A percentile compares a stretch with the other conserved stretches of the same genome.
Conservation (phyloP, 2,888 invertebrate genomes). For the Pimpla rufipes region DNA sequence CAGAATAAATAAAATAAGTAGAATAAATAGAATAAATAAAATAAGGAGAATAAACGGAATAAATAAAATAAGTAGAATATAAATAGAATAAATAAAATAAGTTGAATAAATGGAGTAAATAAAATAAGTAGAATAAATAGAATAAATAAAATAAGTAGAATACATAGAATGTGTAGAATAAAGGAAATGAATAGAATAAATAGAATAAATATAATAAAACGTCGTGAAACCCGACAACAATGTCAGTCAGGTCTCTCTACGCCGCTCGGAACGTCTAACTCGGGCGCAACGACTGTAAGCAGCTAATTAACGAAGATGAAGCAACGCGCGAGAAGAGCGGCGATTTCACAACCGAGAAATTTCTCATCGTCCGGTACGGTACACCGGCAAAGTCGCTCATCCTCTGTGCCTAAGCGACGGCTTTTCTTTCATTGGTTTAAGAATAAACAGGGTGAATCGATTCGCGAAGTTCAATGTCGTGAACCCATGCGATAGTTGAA, state of each 20-base stretch:
- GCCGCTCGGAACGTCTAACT: conserved; percentile 9
- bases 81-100: no score
- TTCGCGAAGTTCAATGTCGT: conserved; percentile 74
- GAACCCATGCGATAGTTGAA: conserved; percentile 73
- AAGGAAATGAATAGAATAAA: conserved; percentile 1
- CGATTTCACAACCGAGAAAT: conserved; percentile 49
- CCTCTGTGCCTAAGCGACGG: background rate
- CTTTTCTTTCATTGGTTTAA: conserved; percentile 39
- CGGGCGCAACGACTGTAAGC: background rate
- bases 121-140: no score
- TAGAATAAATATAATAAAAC: background rate
- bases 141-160: no score
- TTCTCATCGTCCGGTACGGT: conserved; percentile 3
- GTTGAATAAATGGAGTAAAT: no score
- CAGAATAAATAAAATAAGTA: no score
- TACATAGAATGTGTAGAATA: no score
- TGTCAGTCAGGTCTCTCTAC: background rate
- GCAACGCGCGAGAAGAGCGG: conserved; percentile 14
- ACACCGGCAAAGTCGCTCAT: background rate
- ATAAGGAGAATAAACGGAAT: no score
- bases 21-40: no score
- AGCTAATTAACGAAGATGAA: conserved; percentile 50
- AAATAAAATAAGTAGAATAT: no score
- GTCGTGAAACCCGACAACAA: conserved; percentile 35
- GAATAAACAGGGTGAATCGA: conserved; percentile 64